phyloP scores from a whole-genome alignment of 2,888 invertebrate genomes.

The Drosophila mulleri region DNA sequence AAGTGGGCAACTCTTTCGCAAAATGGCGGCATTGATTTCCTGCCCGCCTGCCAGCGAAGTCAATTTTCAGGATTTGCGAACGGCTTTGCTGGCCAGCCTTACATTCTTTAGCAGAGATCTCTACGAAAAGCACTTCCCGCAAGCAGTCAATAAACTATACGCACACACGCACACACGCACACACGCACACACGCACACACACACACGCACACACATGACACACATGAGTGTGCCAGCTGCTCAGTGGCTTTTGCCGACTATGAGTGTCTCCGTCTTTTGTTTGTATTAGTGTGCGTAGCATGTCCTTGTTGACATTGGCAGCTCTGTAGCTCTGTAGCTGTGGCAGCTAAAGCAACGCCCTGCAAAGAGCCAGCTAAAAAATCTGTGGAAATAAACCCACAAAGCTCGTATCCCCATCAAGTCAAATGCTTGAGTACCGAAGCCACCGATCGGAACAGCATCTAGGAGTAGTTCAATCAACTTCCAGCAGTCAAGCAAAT shows the following conservation, averaged over 20 bases:
- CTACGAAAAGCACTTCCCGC: slow-evolving; percentile 81
- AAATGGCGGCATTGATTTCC: slow-evolving; percentile 79
- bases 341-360: slow-evolving; percentile 22
- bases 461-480: slow-evolving; percentile 55
- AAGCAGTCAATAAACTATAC: slow-evolving; percentile 82
- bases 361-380: slow-evolving; percentile 27
- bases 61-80: slow-evolving; percentile 82
- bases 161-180: slow-evolving; percentile 53
- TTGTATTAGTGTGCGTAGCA: slow-evolving; percentile 65
- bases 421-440: not conserved
- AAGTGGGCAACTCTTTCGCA: slow-evolving; percentile 71
- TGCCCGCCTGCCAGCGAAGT: slow-evolving; percentile 69
- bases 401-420: not conserved
- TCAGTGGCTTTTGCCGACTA: slow-evolving; percentile 11
- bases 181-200: slow-evolving; percentile 57
- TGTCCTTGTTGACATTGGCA: slow-evolving; percentile 75
- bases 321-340: slow-evolving; percentile 11
- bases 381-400: slow-evolving; percentile 20
- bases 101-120: slow-evolving; percentile 78
- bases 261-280: slow-evolving; percentile 28
- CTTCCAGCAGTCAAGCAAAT: slow-evolving; percentile 54
- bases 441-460: slow-evolving; percentile 9
- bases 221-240: slow-evolving; percentile 22
- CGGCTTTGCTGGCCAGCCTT: slow-evolving; percentile 70
- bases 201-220: slow-evolving; percentile 22